A percentile compares a stretch with the other conserved stretches of the same genome.
These are phyloP conservation scores for Leptodactylus fuscus DNA, from an alignment of 2,113 vertebrate species.

Conservation along the genomic window DNA sequence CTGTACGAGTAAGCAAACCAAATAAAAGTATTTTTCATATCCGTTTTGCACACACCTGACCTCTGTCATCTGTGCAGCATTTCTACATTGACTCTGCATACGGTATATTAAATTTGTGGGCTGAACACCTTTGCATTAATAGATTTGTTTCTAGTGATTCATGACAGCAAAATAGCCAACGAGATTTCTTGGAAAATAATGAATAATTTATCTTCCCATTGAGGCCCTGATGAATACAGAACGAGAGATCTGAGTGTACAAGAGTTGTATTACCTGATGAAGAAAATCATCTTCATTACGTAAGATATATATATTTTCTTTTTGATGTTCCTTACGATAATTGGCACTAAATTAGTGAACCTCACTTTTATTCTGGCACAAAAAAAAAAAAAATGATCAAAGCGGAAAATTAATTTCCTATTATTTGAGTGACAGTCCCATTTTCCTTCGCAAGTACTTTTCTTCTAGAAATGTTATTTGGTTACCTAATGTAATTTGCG, in stretches of 20 bases:
- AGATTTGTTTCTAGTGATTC: neutral
- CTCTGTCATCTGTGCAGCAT: no score
- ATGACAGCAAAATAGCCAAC: conserved; percentile 4
- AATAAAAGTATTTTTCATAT: no score
- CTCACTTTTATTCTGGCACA: neutral
- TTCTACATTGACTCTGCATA: neutral
- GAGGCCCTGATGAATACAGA: neutral
- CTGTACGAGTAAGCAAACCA: no score
- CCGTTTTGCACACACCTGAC: no score
- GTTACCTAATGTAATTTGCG: conserved; percentile 12
- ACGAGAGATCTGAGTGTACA: neutral
- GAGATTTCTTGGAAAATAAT: neutral
- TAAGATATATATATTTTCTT: neutral
- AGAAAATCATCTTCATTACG: conserved; percentile 11
- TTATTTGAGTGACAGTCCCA: neutral
- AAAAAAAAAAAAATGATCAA: neutral
- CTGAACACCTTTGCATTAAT: neutral
- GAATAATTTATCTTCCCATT: neutral
- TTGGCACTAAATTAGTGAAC: conserved; percentile 1
- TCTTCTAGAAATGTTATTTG: neutral
- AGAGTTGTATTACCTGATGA: neutral
- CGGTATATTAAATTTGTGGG: neutral
- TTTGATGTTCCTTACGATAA: conserved; percentile 1
- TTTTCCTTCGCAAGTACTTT: neutral
- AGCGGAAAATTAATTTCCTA: neutral